Conservation (phyloP, 2,888 invertebrate species). For the Agrotis segetum region DNA sequence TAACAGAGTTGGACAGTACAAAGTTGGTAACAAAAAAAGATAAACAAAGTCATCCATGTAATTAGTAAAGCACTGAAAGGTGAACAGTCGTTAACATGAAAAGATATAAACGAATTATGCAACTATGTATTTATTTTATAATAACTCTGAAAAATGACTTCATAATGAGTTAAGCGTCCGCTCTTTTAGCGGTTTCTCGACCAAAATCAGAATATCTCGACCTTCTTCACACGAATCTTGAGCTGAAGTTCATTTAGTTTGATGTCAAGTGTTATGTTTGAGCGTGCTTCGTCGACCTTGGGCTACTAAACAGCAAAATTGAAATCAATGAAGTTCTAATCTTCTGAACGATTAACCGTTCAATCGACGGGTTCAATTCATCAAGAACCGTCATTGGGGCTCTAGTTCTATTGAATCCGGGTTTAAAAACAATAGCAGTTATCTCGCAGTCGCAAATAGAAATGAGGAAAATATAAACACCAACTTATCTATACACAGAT, state of each 20-base stretch:
- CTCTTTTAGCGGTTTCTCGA: slow-evolving; percentile 10
- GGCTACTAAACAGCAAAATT: slow-evolving; percentile 56
- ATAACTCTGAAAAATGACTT: slow-evolving; percentile 17
- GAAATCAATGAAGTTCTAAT: slow-evolving; percentile 63
- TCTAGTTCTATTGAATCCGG: slow-evolving; percentile 20
- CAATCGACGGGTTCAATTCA: slow-evolving; percentile 42
- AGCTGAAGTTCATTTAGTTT: slow-evolving; percentile 50
- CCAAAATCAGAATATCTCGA: slow-evolving; percentile 33
- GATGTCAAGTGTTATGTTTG: slow-evolving; percentile 61
- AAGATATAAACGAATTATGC: neutral
- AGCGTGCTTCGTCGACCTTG: slow-evolving; percentile 61
- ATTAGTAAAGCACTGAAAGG: slow-evolving; percentile 9
- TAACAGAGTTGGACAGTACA: slow-evolving; percentile 21
- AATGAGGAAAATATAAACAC: slow-evolving; percentile 15
- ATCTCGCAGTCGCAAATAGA: neutral
- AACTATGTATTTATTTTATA: neutral
- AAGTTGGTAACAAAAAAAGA: neutral
- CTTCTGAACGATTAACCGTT: slow-evolving; percentile 60
- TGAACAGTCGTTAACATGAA: slow-evolving; percentile 24
- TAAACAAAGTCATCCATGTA: slow-evolving; percentile 18
- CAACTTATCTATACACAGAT: slow-evolving; percentile 1
- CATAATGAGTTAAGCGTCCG: slow-evolving; percentile 14
- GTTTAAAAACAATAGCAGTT: slow-evolving; percentile 4
- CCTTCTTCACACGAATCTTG: slow-evolving; percentile 53
- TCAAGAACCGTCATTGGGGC: slow-evolving; percentile 17